Percentiles rank a stretch among this genome's conserved stretches.
Conservation (phyloP, 1,140 invertebrate genomes). For the Dendrolimus punctatus region DNA sequence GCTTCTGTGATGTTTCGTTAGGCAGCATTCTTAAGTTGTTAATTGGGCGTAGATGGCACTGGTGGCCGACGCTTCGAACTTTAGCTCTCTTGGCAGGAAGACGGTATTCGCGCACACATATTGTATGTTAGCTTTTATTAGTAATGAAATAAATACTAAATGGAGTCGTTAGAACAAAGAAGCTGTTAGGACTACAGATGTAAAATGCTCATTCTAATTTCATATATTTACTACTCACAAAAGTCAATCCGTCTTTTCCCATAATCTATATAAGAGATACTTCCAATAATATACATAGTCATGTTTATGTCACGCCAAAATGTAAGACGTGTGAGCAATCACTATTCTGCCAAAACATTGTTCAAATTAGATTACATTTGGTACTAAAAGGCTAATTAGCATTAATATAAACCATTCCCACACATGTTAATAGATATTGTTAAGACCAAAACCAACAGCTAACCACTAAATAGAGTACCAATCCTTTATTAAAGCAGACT, state of each 20-base stretch:
- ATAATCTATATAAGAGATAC: too few species aligned
- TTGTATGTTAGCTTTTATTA: background rate
- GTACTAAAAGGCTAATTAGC: constrained; percentile 1
- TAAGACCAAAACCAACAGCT: constrained; percentile 36
- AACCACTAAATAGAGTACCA: constrained; percentile 28
- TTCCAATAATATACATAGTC: background rate
- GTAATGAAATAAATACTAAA: background rate
- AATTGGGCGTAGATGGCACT: constrained; percentile 41
- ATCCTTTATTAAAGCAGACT: constrained; percentile 19
- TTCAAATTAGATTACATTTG: constrained; percentile 10
- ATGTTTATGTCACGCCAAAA: constrained; percentile 48
- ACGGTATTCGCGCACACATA: constrained; percentile 56
- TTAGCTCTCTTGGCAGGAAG: constrained; percentile 57
- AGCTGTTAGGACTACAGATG: constrained; percentile 2
- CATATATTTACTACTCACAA: background rate
- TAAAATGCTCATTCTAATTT: background rate
- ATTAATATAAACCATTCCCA: constrained; percentile 29
- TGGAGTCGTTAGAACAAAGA: constrained; percentile 6
- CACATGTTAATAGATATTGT: constrained; percentile 18
- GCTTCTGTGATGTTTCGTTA: constrained; percentile 50
- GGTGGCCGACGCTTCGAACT: constrained; percentile 27
- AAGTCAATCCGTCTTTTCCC: too few species aligned
- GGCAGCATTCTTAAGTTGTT: constrained; percentile 53
- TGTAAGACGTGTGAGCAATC: constrained; percentile 58
- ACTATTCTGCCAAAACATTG: constrained; percentile 12